A percentile compares a stretch with the other conserved stretches of the same genome.
Evolutionary conservation across 2,888 invertebrate species (phyloP).

Genomic region (Oscheius onirici): DNA sequence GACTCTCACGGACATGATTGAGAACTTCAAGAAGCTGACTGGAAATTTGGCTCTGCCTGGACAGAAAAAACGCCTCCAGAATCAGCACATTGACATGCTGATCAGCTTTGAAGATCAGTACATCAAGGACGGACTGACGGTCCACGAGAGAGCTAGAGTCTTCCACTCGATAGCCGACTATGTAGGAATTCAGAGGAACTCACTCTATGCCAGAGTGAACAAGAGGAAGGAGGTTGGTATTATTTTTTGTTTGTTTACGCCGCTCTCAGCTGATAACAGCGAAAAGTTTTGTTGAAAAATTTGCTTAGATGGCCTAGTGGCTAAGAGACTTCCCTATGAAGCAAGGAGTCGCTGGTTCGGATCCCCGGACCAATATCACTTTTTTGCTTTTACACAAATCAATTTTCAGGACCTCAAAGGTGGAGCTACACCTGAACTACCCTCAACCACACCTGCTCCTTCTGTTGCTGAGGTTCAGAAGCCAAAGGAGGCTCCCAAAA

Average conservation of each 20-base stretch:
- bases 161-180: constrained; percentile 19
- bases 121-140: constrained; percentile 14
- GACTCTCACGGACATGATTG: background rate
- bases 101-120: constrained; percentile 33
- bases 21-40: constrained; percentile 14
- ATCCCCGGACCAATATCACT: background rate
- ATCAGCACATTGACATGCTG: constrained; percentile 27
- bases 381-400: background rate
- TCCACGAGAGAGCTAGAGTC: constrained; percentile 24
- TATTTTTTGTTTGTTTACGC: too few relatives aligned
- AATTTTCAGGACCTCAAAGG: background rate
- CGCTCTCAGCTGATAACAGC: background rate
- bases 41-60: constrained; percentile 14
- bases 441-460: background rate
- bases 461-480: background rate
- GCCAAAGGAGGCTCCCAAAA: background rate
- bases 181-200: constrained; percentile 21
- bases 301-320: too few relatives aligned
- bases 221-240: constrained; percentile 28
- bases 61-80: constrained; percentile 24
- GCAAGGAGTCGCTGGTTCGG: too few relatives aligned
- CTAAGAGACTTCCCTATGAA: too few relatives aligned
- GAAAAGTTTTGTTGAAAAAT: too few relatives aligned
- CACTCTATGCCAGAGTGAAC: constrained; percentile 7
- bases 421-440: background rate